Evolutionary conservation across 2,113 vertebrate genomes (phyloP), one percentile per base, ranked within the genome.

Genomic region (Lates calcarifer): DNA sequence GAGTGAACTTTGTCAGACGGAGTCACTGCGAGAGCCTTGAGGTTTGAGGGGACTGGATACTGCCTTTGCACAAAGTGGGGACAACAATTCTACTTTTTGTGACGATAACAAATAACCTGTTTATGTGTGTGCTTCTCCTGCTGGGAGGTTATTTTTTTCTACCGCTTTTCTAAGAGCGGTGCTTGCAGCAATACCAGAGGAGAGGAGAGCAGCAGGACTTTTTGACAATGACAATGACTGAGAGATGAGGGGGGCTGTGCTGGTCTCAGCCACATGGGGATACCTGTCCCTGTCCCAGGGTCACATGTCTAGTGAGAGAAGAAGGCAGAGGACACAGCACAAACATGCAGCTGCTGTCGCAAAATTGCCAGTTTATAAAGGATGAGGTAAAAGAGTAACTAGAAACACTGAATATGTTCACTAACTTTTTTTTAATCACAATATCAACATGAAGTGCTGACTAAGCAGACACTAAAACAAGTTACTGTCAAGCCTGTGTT

Each of bases 141-240:
- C 26, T 49, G 73, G 74, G 64, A 69, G 60, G 71, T 64, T 77
- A 64, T 67, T 87, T 67, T 87, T 80, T 86, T 87, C 66, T 5
- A 29, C 13, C 14, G 43, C 58, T 74, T 43, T 62, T 43, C 71
- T 37, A 29, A 83, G 53, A 70, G 47, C 37, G 73, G 57, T 5
- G 51, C 67, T 71, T 58, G 57, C 45, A 56, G 84, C 43, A 13
- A 71, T 53, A 31, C 62, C 24, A 33, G 31, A 84, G 49, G 57
- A 80, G 39, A 67, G 62, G 17, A 62, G 18, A 78, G 51, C 51
- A 74, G 81, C 49, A 60, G 51, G n/a, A 41, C 39, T 45, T 81
- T n/a, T n/a, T n/a, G n/a, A n/a, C n/a, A n/a, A n/a, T n/a, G n/a
- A n/a, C n/a, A n/a, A n/a, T n/a, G n/a, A n/a, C n/a, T n/a, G 45